phyloP scores from a whole-genome alignment of 2,113 vertebrate species.

The Abramis brama region DNA sequence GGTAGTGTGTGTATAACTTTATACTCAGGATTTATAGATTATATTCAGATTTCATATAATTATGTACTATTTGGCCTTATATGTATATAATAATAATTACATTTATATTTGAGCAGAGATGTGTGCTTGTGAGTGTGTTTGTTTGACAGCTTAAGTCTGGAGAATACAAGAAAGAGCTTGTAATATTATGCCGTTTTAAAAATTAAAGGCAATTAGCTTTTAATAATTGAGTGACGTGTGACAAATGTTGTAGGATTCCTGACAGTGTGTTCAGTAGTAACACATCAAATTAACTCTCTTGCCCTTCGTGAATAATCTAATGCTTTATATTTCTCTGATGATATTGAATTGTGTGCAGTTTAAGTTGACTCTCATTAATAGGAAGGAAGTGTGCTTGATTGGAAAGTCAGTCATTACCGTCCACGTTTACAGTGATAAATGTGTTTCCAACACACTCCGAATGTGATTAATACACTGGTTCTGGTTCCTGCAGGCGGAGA shows the following conservation, averaged over 20 bases:
- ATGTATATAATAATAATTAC: too few species aligned
- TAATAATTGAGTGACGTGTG: not conserved
- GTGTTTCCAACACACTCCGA: not conserved
- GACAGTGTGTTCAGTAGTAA: not conserved
- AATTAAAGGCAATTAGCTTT: not conserved
- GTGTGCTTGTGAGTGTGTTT: not conserved
- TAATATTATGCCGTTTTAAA: not conserved
- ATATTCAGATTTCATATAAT: too few species aligned
- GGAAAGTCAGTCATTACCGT: not conserved
- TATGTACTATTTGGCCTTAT: too few species aligned
- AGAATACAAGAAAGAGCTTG: not conserved
- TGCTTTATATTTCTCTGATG: not conserved
- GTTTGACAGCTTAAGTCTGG: not conserved
- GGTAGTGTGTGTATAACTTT: too few species aligned
- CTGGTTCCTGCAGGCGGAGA: not conserved
- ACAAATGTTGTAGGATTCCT: not conserved
- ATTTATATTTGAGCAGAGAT: too few species aligned
- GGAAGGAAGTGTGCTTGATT: not conserved
- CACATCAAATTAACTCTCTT: not conserved
- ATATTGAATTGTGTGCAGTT: not conserved
- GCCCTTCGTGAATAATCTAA: not conserved
- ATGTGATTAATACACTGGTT: constrained; percentile 2
- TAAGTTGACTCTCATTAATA: not conserved
- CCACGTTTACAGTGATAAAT: not conserved
- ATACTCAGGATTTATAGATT: not conserved